These are phyloP conservation scores for Champsocephalus esox DNA, from an alignment of 2,797 vertebrate genomes.

Conservation along the genomic window DNA sequence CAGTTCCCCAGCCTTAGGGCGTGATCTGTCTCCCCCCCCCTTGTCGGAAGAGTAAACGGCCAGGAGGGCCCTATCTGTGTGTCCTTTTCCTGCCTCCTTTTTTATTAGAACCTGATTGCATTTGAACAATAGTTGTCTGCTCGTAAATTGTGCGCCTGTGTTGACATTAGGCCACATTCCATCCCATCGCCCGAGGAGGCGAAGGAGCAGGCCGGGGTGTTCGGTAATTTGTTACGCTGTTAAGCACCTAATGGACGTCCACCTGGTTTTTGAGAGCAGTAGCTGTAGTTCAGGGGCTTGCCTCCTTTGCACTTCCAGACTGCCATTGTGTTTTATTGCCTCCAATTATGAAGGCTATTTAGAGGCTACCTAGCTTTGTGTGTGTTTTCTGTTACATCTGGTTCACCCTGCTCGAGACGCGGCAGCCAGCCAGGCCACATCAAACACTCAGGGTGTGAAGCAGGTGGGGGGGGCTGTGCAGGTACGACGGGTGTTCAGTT, in stretches of 20 bases:
- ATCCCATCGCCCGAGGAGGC: slow-evolving; percentile 71
- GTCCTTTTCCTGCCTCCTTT: slow-evolving; percentile 73
- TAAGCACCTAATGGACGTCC: slow-evolving; percentile 84
- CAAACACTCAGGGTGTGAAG: slow-evolving; percentile 73
- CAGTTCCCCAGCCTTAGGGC: slow-evolving; percentile 57
- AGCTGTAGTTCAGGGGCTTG: slow-evolving; percentile 67
- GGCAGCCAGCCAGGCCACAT: slow-evolving; percentile 80
- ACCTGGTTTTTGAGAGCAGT: slow-evolving; percentile 83
- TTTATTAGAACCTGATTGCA: slow-evolving; percentile 80
- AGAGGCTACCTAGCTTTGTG: slow-evolving; percentile 77
- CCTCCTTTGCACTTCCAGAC: slow-evolving; percentile 81
- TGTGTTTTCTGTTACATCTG: slow-evolving; percentile 79
- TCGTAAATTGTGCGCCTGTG: slow-evolving; percentile 81
- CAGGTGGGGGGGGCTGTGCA: slow-evolving; percentile 52
- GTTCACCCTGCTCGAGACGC: slow-evolving; percentile 68
- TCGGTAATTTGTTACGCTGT: slow-evolving; percentile 86
- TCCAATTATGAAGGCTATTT: slow-evolving; percentile 85
- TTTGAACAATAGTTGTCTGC: slow-evolving; percentile 80
- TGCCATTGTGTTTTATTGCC: slow-evolving; percentile 83
- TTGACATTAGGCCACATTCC: slow-evolving; percentile 83
- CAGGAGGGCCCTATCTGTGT: slow-evolving; percentile 69
- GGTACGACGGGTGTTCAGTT: slow-evolving; percentile 52
- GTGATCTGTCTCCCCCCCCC: slow-evolving; percentile 67
- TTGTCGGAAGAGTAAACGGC: slow-evolving; percentile 81
- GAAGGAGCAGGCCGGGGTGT: slow-evolving; percentile 74